A percentile compares a stretch with the other conserved stretches of the same genome.
These are phyloP conservation scores for Mixornis gularis DNA, from an alignment of 2,113 vertebrate genomes.

Conservation along the genomic window DNA sequence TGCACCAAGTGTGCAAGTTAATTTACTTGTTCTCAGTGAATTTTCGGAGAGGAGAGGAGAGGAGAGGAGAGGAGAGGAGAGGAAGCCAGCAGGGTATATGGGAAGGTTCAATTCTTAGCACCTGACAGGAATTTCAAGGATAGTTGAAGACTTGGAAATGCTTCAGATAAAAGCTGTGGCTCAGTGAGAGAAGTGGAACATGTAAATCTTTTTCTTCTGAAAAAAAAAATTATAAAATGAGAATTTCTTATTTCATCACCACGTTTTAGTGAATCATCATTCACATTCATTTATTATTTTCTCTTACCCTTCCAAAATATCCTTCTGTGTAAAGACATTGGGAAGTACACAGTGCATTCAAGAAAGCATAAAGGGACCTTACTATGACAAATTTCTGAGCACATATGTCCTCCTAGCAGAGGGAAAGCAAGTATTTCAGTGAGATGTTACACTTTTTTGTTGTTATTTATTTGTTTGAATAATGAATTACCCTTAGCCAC, in stretches of 20 bases:
- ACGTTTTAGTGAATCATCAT: neutral
- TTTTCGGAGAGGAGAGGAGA: neutral
- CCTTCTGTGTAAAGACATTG: neutral
- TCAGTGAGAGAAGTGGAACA: neutral
- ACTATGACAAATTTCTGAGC: neutral
- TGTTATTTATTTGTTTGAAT: neutral
- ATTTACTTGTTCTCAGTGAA: neutral
- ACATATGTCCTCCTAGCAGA: neutral
- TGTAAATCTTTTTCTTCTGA: neutral
- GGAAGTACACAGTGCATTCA: neutral
- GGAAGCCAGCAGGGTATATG: neutral
- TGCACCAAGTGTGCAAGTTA: neutral
- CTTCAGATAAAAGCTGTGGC: neutral
- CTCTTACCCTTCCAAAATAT: neutral
- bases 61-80: neutral
- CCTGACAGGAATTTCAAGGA: neutral
- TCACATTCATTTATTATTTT: neutral
- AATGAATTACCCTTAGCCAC: neutral
- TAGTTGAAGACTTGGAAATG: neutral
- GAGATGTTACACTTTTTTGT: neutral
- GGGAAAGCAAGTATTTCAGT: neutral
- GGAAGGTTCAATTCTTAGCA: neutral
- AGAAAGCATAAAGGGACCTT: neutral
- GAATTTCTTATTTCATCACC: neutral
- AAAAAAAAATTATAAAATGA: neutral